Evolutionary conservation across 2,113 vertebrate species (phyloP).

Genomic region (Strix uralensis): DNA sequence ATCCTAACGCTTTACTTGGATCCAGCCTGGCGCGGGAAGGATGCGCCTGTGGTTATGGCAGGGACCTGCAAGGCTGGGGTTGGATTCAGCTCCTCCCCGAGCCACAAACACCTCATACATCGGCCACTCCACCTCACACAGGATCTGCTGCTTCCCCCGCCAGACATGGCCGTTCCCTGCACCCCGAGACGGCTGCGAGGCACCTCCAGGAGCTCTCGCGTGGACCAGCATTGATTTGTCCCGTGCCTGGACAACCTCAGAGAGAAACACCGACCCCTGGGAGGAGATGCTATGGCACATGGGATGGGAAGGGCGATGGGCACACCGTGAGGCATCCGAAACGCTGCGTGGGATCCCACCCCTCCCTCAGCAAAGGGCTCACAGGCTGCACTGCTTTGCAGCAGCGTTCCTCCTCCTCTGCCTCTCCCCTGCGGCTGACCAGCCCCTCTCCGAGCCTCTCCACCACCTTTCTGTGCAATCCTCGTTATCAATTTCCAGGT

Average conservation of each 20-base stretch:
- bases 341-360: background rate
- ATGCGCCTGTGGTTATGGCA: background rate
- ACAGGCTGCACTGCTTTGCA: background rate
- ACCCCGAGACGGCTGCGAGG: background rate
- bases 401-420: background rate
- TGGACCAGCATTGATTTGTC: background rate
- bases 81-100: background rate
- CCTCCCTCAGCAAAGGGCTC: background rate
- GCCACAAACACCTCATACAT: background rate
- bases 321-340: accelerated
- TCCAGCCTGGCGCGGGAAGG: background rate
- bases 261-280: background rate
- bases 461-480: background rate
- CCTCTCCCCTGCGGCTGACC: background rate
- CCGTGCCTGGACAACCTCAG: background rate
- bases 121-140: accelerated
- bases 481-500: background rate
- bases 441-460: background rate
- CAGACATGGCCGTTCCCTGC: background rate
- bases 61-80: background rate
- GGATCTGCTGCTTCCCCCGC: background rate
- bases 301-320: accelerated
- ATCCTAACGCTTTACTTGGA: background rate
- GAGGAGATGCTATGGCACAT: background rate
- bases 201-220: background rate